phyloP scores from a whole-genome alignment of 2,113 vertebrate genomes.

The Alectura lathami region DNA sequence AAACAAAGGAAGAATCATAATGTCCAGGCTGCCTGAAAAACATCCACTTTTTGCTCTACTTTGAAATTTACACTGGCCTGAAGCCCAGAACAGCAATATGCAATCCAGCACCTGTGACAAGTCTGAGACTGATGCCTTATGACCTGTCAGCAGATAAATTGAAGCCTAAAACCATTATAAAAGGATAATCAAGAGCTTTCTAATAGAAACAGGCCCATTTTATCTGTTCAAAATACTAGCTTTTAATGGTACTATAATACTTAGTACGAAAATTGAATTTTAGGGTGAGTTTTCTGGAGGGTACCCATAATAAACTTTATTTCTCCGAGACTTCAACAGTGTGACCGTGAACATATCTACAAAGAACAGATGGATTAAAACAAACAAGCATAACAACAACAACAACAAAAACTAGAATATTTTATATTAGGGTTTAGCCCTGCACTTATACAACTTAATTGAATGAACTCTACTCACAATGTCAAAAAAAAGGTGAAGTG shows the following conservation, averaged over 20 bases:
- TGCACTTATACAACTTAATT: not conserved
- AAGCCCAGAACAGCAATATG: slow-evolving; percentile 43
- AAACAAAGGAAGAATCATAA: not conserved
- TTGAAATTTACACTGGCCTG: slow-evolving; percentile 37
- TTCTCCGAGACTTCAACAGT: no score
- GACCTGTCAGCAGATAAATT: not conserved
- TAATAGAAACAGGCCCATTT: not conserved
- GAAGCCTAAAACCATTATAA: not conserved
- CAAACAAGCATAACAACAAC: not conserved
- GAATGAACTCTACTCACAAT: not conserved
- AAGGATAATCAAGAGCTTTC: not conserved
- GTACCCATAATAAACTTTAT: not conserved
- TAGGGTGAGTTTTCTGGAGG: accelerated
- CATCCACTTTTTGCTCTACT: not conserved
- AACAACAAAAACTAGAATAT: not conserved
- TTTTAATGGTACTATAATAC: not conserved
- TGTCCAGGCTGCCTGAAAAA: not conserved
- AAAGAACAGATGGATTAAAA: not conserved
- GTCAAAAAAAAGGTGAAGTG: not conserved
- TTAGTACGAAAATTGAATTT: not conserved
- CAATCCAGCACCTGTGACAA: slow-evolving; percentile 11
- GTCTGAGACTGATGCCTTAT: not conserved
- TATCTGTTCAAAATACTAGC: not conserved
- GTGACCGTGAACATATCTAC: not conserved
- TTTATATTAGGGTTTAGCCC: accelerated